Evolutionary conservation across 2,888 invertebrate genomes (phyloP).

Genomic region (Cabera pusaria): DNA sequence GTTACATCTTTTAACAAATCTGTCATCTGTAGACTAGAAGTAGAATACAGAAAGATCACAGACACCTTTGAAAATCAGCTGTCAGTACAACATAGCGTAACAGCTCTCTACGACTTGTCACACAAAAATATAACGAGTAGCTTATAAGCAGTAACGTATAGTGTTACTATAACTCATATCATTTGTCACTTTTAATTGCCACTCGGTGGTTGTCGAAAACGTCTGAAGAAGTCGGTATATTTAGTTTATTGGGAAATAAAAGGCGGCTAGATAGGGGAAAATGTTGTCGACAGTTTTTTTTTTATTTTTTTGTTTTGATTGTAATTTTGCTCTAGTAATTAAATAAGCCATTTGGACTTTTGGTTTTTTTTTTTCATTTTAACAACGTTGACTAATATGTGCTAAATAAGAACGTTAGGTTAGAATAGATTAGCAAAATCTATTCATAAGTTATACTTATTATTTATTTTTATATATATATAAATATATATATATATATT

Average conservation of each 20-base stretch:
- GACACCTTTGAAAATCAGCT: constrained; percentile 51
- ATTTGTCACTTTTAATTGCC: constrained; percentile 83
- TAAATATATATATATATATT: too few relatives aligned
- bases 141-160: constrained; percentile 4
- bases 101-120: constrained; percentile 29
- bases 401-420: too few relatives aligned
- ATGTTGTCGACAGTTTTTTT: constrained; percentile 1
- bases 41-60: constrained; percentile 65
- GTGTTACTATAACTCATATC: constrained; percentile 56
- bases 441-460: too few relatives aligned
- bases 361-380: too few relatives aligned
- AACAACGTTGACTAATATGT: too few relatives aligned
- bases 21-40: constrained; percentile 17
- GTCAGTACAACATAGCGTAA: constrained; percentile 51
- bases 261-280: constrained; percentile 10
- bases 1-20: constrained; percentile 14
- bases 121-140: constrained; percentile 19
- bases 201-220: constrained; percentile 73
- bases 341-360: too few relatives aligned
- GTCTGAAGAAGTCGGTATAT: constrained; percentile 66
- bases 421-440: too few relatives aligned
- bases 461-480: too few relatives aligned
- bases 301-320: too few relatives aligned
- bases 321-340: too few relatives aligned
- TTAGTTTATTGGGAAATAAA: constrained; percentile 78